A percentile compares a stretch with the other conserved stretches of the same genome.
phyloP scores from a whole-genome alignment of 2,888 invertebrate species.

The Polymixis flavicincta region DNA sequence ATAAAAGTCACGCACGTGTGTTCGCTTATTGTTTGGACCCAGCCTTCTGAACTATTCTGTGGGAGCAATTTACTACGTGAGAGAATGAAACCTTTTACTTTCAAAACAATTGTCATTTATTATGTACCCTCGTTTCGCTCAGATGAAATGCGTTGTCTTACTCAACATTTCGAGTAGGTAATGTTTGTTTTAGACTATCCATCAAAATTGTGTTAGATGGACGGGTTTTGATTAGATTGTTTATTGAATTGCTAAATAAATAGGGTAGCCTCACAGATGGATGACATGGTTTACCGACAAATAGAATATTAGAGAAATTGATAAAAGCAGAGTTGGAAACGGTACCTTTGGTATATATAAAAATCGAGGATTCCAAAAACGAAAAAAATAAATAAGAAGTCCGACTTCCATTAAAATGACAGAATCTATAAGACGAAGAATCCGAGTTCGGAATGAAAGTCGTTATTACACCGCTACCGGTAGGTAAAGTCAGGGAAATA shows the following conservation, averaged over 20 bases:
- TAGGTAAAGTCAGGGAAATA: not conserved
- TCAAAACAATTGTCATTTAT: conserved; percentile 27
- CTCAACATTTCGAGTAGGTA: not conserved
- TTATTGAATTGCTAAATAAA: not conserved
- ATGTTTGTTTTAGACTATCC: not conserved
- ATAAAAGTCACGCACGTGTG: not conserved
- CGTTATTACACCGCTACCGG: not conserved
- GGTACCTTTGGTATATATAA: not conserved
- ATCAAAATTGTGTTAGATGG: not conserved
- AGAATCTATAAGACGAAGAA: not conserved
- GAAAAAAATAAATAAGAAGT: not conserved
- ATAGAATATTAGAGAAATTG: not conserved
- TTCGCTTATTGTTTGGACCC: not conserved
- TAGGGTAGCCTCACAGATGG: not conserved
- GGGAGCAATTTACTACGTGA: not conserved
- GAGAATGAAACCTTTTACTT: conserved; percentile 11
- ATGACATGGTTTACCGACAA: not conserved
- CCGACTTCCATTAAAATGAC: not conserved
- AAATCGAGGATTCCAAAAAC: not conserved
- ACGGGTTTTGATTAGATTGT: not conserved
- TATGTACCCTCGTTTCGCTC: conserved; percentile 5
- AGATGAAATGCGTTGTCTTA: not conserved
- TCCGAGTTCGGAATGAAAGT: not conserved
- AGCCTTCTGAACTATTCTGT: not conserved
- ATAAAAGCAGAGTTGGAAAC: not conserved